Evolutionary conservation across 2,113 vertebrate species (phyloP).

Genomic region (Stigmatopora nigra): DNA sequence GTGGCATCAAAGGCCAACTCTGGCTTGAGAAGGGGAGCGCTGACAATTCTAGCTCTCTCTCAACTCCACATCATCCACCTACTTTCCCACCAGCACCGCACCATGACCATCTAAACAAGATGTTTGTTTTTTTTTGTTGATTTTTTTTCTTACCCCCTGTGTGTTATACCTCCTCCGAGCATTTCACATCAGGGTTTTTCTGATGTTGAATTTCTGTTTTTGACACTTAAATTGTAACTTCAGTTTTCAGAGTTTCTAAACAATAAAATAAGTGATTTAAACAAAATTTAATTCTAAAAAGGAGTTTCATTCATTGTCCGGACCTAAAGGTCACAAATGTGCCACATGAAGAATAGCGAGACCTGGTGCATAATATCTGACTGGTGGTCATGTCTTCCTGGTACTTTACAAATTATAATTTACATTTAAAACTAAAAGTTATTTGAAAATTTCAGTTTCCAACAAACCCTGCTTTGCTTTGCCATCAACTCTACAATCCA

Average conservation of each 20-base stretch:
- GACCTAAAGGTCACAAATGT: background rate
- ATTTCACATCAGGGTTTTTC: slow-evolving; percentile 3
- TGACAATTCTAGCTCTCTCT: slow-evolving; percentile 12
- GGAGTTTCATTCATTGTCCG: slow-evolving; percentile 14
- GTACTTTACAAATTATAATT: background rate
- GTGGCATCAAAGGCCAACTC: slow-evolving; percentile 40
- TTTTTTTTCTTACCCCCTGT: slow-evolving; percentile 7
- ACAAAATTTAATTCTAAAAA: slow-evolving; percentile 14
- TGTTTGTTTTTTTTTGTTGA: slow-evolving; percentile 36
- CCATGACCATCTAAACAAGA: slow-evolving; percentile 36
- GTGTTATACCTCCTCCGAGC: slow-evolving; percentile 2
- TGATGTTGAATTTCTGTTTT: slow-evolving; percentile 1
- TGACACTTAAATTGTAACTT: slow-evolving; percentile 16
- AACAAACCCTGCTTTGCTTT: no score
- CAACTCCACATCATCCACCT: slow-evolving; percentile 9
- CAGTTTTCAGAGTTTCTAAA: slow-evolving; percentile 1
- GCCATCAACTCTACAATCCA: background rate
- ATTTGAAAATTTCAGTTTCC: no score
- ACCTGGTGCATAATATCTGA: background rate
- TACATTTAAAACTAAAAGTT: no score
- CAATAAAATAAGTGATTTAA: slow-evolving; percentile 5
- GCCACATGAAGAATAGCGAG: no score
- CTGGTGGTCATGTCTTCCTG: background rate
- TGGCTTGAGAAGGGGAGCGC: slow-evolving; percentile 41
- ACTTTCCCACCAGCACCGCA: slow-evolving; percentile 14